Evolutionary conservation across 2,797 vertebrate genomes (phyloP).

Genomic region (Rousettus madagascariensis): DNA sequence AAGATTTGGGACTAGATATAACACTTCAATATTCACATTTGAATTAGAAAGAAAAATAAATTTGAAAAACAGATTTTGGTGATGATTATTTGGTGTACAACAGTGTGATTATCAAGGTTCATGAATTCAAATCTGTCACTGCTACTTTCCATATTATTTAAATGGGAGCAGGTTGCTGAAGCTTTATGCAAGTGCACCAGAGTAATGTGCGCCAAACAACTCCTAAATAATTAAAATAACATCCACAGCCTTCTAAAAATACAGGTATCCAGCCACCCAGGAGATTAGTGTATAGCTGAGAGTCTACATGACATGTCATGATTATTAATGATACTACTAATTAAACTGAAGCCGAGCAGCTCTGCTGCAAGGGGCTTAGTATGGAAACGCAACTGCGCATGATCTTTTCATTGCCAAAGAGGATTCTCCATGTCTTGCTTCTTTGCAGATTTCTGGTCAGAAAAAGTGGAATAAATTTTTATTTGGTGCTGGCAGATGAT

Average conservation of each 20-base stretch:
- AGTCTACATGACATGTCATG: not conserved
- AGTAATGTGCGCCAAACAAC: not conserved
- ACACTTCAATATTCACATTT: not conserved
- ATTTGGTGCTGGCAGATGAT: not conserved
- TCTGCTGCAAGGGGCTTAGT: not conserved
- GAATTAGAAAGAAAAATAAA: slow-evolving; percentile 3
- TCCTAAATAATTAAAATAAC: slow-evolving; percentile 35
- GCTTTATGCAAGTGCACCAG: not conserved
- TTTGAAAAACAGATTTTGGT: not conserved
- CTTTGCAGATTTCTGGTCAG: not conserved
- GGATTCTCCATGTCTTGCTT: not conserved
- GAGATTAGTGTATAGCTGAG: not conserved
- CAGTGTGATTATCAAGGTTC: not conserved
- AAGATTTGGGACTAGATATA: not conserved
- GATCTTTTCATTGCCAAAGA: slow-evolving; percentile 1
- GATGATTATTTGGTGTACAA: not conserved
- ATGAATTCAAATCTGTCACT: not conserved
- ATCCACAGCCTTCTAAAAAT: slow-evolving; percentile 29
- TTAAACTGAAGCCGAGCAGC: slow-evolving; percentile 42
- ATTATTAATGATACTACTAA: slow-evolving; percentile 46
- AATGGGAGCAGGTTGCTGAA: not conserved
- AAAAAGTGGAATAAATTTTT: slow-evolving; percentile 21
- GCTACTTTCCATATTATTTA: not conserved
- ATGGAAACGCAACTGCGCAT: not conserved
- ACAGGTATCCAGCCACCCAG: not conserved